A percentile compares a stretch with the other conserved stretches of the same genome.
These are phyloP conservation scores for Eupsittula cactorum DNA, from an alignment of 2,113 vertebrate genomes.

Conservation along the genomic window DNA sequence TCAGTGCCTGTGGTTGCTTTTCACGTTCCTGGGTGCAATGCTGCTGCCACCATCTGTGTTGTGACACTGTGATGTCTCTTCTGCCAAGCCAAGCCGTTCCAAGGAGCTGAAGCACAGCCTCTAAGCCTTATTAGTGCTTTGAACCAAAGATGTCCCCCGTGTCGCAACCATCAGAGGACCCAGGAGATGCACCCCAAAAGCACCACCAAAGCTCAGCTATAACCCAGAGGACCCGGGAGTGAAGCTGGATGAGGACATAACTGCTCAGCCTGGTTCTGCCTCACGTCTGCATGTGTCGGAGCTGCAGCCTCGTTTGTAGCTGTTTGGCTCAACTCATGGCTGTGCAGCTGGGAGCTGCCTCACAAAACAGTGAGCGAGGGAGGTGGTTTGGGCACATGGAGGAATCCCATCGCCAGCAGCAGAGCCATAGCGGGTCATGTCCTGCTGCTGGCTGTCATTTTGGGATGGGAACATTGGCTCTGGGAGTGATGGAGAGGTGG, in stretches of 20 bases:
- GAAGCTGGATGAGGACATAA: background rate
- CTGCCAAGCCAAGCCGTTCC: background rate
- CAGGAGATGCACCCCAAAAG: background rate
- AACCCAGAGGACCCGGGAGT: rapidly evolving
- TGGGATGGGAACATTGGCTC: background rate
- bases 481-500: background rate
- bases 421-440: rapidly evolving
- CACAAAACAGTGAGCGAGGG: background rate
- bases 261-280: background rate
- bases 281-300: rapidly evolving
- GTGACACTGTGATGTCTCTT: rapidly evolving
- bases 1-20: background rate
- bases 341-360: background rate
- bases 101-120: background rate
- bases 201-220: background rate
- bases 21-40: background rate
- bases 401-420: rapidly evolving
- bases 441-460: background rate
- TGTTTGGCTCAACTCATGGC: background rate
- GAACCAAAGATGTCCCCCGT: background rate
- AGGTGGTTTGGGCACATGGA: background rate
- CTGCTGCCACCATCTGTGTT: background rate
- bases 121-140: background rate
- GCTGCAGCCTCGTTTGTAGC: rapidly evolving
- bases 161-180: background rate